These are phyloP conservation scores for Numenius arquata DNA, from an alignment of 2,113 vertebrate species.

Conservation along the genomic window DNA sequence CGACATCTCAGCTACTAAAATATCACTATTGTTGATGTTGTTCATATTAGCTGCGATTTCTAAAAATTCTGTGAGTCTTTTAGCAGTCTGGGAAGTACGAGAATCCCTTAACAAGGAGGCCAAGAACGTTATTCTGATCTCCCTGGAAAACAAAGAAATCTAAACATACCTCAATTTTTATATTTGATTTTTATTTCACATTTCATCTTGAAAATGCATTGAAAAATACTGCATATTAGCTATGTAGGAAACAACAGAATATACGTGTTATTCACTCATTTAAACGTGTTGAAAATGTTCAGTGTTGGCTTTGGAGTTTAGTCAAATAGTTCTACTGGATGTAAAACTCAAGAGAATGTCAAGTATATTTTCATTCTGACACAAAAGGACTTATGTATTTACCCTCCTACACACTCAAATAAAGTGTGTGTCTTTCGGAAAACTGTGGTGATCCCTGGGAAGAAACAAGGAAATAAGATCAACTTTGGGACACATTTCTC, in stretches of 20 bases:
- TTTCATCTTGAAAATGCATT: not conserved
- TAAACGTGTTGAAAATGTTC: slow-evolving; percentile 14
- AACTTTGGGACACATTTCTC: not conserved
- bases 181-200: not conserved
- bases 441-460: not conserved
- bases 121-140: not conserved
- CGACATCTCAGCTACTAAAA: not conserved
- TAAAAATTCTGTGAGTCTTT: not conserved
- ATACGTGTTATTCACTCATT: not conserved
- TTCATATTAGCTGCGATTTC: not conserved
- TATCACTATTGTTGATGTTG: not conserved
- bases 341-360: slow-evolving; percentile 17
- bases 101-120: not conserved
- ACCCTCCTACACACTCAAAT: not conserved
- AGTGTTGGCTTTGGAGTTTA: slow-evolving; percentile 25
- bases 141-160: not conserved
- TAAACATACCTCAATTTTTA: not conserved
- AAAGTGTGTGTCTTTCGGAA: not conserved
- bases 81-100: not conserved
- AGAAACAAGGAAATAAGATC: not conserved
- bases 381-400: not conserved
- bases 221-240: not conserved
- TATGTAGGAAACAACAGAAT: not conserved
- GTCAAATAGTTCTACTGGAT: slow-evolving; percentile 9
- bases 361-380: slow-evolving; percentile 37